Percentiles rank a stretch among this genome's conserved stretches.
These are phyloP conservation scores for Furnarius figulus DNA, from an alignment of 2,113 vertebrate genomes.

Conservation along the genomic window DNA sequence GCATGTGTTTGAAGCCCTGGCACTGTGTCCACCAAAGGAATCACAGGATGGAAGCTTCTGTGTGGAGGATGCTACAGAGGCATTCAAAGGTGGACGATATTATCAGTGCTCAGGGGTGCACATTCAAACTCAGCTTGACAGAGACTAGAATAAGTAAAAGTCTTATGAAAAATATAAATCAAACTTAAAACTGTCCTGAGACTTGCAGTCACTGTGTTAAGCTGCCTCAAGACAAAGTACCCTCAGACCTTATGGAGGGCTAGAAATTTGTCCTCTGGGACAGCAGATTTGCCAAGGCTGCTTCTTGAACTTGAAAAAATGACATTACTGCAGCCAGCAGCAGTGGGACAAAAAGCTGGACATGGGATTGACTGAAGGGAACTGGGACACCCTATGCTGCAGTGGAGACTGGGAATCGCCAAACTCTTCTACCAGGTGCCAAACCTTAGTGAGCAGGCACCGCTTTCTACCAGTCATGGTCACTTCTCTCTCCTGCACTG, in stretches of 20 bases:
- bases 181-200: not conserved
- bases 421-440: not conserved
- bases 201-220: not conserved
- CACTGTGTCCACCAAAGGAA: not conserved
- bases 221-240: not conserved
- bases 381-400: not conserved
- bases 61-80: not conserved
- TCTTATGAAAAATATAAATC: not conserved
- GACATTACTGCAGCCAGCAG: not conserved
- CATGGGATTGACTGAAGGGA: not conserved
- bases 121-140: not conserved
- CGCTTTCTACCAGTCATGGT: not conserved
- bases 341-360: not conserved
- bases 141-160: not conserved
- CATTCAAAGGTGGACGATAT: not conserved
- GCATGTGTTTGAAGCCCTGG: not conserved
- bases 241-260: not conserved
- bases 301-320: not conserved
- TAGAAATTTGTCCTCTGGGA: not conserved
- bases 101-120: not conserved
- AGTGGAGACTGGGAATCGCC: not conserved
- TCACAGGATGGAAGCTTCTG: not conserved
- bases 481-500: not conserved
- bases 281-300: not conserved
- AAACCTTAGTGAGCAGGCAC: not conserved